These are phyloP conservation scores for Calameuta idolon DNA, from an alignment of 2,888 invertebrate genomes.

Conservation along the genomic window DNA sequence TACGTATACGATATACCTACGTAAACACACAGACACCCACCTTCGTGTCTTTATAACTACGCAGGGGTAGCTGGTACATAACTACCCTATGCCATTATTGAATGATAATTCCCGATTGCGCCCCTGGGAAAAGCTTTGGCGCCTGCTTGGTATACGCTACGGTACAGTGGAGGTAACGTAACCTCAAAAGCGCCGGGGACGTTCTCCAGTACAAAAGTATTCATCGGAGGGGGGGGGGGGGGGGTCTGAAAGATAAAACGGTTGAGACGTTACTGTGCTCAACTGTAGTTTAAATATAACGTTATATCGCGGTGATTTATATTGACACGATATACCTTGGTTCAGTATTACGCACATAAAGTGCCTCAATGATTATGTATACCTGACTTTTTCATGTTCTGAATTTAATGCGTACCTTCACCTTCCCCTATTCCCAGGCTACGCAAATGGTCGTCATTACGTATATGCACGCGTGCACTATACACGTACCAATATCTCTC, in stretches of 20 bases:
- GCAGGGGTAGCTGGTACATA: constrained; percentile 5
- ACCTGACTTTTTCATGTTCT: neutral
- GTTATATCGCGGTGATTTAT: neutral
- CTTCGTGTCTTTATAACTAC: constrained; percentile 7
- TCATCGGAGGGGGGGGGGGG: neutral
- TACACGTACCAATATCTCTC: neutral
- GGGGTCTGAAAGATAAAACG: neutral
- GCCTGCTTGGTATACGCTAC: constrained; percentile 34
- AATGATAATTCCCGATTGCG: constrained; percentile 53
- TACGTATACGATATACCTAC: neutral
- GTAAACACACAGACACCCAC: neutral
- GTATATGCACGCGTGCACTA: neutral
- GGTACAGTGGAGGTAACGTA: constrained; percentile 22
- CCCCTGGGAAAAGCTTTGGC: constrained; percentile 37
- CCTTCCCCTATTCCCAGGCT: neutral
- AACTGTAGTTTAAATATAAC: neutral
- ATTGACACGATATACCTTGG: neutral
- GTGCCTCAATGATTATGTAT: neutral
- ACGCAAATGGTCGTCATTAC: neutral
- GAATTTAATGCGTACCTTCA: neutral
- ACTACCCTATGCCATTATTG: constrained; percentile 40
- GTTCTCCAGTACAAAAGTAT: neutral
- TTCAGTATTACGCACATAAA: neutral
- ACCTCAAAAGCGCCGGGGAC: neutral
- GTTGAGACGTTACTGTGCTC: neutral